Base-by-base conservation (phyloP, 2,113 vertebrate genomes). In the Sturnus vulgaris region DNA sequence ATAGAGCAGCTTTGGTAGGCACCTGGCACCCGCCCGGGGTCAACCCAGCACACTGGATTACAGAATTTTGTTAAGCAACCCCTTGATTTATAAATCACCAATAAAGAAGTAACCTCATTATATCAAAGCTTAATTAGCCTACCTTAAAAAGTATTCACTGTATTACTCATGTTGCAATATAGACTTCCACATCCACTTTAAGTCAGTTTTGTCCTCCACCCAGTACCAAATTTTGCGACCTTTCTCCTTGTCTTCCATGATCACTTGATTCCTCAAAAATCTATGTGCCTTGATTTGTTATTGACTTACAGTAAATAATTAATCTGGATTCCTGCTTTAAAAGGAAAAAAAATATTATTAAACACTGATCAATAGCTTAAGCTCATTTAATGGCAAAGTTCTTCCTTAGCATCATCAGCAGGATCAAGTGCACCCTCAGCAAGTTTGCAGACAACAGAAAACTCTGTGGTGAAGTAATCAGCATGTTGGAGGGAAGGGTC, bases 11-110 rank as follows among this genome's bases (percentile, higher is more conserved):
- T 66, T 59, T 17, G 15, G 12, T 15, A 82, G 33, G 12, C 24
- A 53, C 5, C 10, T n/a, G 28, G 6, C 55, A 44, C 11, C 16
- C 9, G 60, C 11, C 4, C 0, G 0, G 61, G 28, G 28, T 53
- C 46, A 59, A 50, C 28, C 14, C 28, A 78, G 15, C 20, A 19
- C 20, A n/a, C 25, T 66, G 40, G 15, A 33, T 50, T n/a, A 28
- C 10, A 56, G 24, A 1, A 72, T 56, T 82, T 85, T 57, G 9
- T 27, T 57, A 72, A 52, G 7, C 1, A 63, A 25, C 3, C 9
- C 6, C 28, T 64, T 59, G 33, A n/a, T 31, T 71, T 82, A 52
- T 49, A 61, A 81, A 63, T 47, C 0, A 0, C 19, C 22, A 33
- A 5, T 61, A 63, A 78, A 9, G 14, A 22, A 86, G 20, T 33